Base-by-base conservation (phyloP, 2,113 vertebrate genomes). In the Promerops cafer region DNA sequence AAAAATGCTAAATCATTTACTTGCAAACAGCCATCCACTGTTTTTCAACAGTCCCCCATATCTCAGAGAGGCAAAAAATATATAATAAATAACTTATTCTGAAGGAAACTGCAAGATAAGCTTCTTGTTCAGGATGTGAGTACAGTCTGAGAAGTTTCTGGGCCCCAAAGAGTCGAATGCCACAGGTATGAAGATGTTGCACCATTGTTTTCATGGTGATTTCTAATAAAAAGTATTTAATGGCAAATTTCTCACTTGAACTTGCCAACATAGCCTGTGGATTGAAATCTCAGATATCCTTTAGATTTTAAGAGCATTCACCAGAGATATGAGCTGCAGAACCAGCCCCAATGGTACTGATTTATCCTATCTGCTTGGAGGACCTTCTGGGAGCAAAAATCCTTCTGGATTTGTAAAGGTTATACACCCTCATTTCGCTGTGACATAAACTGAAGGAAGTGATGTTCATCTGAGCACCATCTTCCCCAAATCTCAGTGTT, bases 261-360 rank as follows among this genome's bases (percentile, higher is more conserved):
- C 42, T 57, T 66, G 13, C 10, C 21, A 59, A 37, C 12, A 53
- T 16, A 66, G 17, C 5, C 21, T 80, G 39, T 75, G 23, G 7
- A 71, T 8, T 63, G 63, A 66, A 71, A 80, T 66, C 27, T 44
- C 53, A 45, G 4, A 17, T 14, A 27, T 6, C 4, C 57, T 60
- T 56, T 27, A 65, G 45, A 45, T 27, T 75, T 65, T 12, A 56
- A 20, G 42, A 42, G 33, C 6, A 10, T 44, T 76, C n/a, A 61
- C 17, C 13, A 70, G 31, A 27, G 15, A 20, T 8, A n/a, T 4
- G 27, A 92, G 52, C 19, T 44, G 47, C 16, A 83, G 42, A 57
- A 83, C 11, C 4, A 13, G 14, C 8, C 13, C 11, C 8, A 44
- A 3, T 1, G 1, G 28, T 9, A 75, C 9, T 1, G 6, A 54